phyloP scores from a whole-genome alignment of 2,113 vertebrate species.

The Micromys minutus region DNA sequence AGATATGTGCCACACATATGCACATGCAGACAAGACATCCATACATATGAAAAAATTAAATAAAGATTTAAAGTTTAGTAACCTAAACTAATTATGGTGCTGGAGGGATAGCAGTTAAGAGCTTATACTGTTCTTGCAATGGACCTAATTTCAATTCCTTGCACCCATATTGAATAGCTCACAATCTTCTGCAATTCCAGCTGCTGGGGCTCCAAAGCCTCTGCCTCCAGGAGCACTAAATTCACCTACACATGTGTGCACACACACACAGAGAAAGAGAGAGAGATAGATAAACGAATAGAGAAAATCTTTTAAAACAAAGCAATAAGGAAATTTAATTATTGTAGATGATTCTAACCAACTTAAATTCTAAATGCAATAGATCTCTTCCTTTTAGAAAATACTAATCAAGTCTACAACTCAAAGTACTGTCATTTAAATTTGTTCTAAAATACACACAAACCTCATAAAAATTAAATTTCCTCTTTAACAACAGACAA shows the following conservation, averaged over 20 bases:
- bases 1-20: not conserved
- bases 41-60: not conserved
- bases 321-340: slow-evolving; percentile 25
- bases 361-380: slow-evolving; percentile 49
- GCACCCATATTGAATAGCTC: not conserved
- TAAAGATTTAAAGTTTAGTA: not conserved
- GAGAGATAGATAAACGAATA: not conserved
- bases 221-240: no score
- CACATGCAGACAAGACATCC: not conserved
- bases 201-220: not conserved
- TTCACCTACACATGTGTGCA: not conserved
- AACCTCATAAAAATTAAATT: slow-evolving; percentile 66
- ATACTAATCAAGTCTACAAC: slow-evolving; percentile 60
- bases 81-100: not conserved
- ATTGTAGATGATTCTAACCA: slow-evolving; percentile 20
- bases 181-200: not conserved
- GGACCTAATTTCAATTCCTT: not conserved
- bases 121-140: not conserved
- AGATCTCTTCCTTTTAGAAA: slow-evolving; percentile 62
- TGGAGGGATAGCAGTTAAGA: not conserved
- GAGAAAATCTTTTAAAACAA: not conserved
- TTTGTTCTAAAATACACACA: slow-evolving; percentile 44
- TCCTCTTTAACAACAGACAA: slow-evolving; percentile 60
- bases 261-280: not conserved
- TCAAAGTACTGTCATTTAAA: slow-evolving; percentile 59